These are phyloP conservation scores for Rhinolophus sinicus DNA, from an alignment of 2,113 vertebrate species.

Conservation along the genomic window DNA sequence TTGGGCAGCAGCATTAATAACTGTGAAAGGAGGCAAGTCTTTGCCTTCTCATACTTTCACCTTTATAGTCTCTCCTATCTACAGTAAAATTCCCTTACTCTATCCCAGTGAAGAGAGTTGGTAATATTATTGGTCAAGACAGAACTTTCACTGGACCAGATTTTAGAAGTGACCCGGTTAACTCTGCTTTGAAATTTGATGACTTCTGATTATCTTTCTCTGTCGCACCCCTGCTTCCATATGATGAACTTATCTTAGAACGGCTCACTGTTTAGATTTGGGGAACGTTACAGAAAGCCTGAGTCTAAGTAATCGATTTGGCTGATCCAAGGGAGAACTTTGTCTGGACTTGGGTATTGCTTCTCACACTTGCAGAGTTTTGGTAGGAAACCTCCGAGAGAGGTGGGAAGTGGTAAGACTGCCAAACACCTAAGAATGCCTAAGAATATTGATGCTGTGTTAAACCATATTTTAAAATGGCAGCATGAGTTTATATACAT, in stretches of 20 bases:
- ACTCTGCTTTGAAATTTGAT: background rate
- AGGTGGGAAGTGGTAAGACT: background rate
- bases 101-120: background rate
- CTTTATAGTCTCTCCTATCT: background rate
- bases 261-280: background rate
- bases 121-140: background rate
- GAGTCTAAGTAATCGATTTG: background rate
- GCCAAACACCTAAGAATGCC: background rate
- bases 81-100: background rate
- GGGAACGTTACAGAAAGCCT: background rate
- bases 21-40: background rate
- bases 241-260: background rate
- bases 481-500: background rate
- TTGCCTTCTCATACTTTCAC: conserved; percentile 9
- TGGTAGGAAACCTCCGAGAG: background rate
- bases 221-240: background rate
- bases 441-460: background rate
- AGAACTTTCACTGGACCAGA: background rate
- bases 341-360: background rate
- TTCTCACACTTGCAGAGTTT: background rate
- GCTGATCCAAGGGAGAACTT: background rate
- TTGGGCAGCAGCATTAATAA: background rate
- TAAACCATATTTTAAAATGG: background rate
- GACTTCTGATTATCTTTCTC: background rate
- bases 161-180: conserved; percentile 1